Evolutionary conservation across 2,113 vertebrate genomes (phyloP), one percentile per base, ranked within the genome.

Genomic region (Atractosteus spatula): DNA sequence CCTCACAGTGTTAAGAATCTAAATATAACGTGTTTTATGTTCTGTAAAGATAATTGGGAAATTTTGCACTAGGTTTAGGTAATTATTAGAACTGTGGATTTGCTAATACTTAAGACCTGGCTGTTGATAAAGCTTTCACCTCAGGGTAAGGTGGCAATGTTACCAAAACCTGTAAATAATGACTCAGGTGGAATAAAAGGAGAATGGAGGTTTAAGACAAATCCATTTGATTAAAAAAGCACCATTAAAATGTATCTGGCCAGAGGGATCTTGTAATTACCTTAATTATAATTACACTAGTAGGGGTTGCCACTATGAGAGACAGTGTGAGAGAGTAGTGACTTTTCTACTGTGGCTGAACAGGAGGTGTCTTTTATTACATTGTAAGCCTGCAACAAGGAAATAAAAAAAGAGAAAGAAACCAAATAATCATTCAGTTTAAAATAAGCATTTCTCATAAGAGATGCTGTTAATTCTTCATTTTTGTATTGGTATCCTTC

Each of bases 1-100:
- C 79, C 78, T 88, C 86, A 88, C 85, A 83, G 88, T 85, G 79
- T 83, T 63, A 77, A 76, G 81, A 81, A 84, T 82, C 86, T 78
- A 86, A 83, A 86, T 83, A 83, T 87, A 87, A 87, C 86, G 81
- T 65, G 79, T 78, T 82, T 78, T 78, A 47, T 43, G 54, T 79
- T 81, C 77, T 72, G 77, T 79, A 72, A 62, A 84, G 81, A 83
- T 86, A 88, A 88, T 86, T 86, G 81, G 87, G 73, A 63, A 65
- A 78, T 84, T 82, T 82, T 78, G 75, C 54, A 71, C 76, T 76
- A 68, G 69, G 64, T 71, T 72, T 6, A 10, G 65, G 70, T 76
- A 80, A 85, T 77, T 79, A 72, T 66, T 67, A 51, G 71, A 73
- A 72, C 7, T 69, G 41, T 43, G n/a, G 64, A 51, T 66, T 68